These are phyloP conservation scores for Atethmia centrago DNA, from an alignment of 2,888 invertebrate genomes.

Conservation along the genomic window DNA sequence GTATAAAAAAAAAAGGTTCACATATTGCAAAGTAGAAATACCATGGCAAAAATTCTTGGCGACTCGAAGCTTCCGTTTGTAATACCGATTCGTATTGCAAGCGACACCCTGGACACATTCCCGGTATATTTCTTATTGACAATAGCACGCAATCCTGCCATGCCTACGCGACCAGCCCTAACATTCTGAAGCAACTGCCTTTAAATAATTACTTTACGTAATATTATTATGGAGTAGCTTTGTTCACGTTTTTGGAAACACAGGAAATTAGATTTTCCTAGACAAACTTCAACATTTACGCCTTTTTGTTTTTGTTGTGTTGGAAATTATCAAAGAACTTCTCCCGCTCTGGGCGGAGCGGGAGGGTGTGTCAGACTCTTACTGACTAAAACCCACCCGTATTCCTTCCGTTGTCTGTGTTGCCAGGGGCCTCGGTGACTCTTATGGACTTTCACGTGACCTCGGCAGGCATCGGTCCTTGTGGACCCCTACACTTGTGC, in stretches of 20 bases:
- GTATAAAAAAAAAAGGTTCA: not conserved
- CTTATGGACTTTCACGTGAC: too few species aligned
- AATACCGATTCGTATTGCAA: slow-evolving; percentile 28
- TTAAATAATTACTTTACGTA: slow-evolving; percentile 10
- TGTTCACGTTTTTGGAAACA: not conserved
- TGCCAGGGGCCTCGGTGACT: too few species aligned
- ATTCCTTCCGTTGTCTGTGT: too few species aligned
- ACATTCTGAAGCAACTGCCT: slow-evolving; percentile 19
- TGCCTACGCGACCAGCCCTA: slow-evolving; percentile 22
- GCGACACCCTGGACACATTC: slow-evolving; percentile 43
- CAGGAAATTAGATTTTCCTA: not conserved
- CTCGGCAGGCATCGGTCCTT: too few species aligned
- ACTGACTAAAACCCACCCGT: too few species aligned
- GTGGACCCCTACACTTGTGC: too few species aligned
- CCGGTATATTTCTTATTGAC: slow-evolving; percentile 45
- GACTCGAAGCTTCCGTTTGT: slow-evolving; percentile 20
- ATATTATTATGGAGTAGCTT: slow-evolving; percentile 8
- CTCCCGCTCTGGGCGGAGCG: too few species aligned
- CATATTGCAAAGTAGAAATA: slow-evolving; percentile 16
- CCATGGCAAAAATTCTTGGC: slow-evolving; percentile 15
- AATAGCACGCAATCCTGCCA: slow-evolving; percentile 43
- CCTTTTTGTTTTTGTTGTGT: too few species aligned
- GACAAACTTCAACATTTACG: too few species aligned
- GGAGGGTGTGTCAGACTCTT: too few species aligned
- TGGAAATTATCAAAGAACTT: too few species aligned